Evolutionary conservation across 2,797 vertebrate genomes (phyloP).

Genomic region (Cyprinodon diabolis): DNA sequence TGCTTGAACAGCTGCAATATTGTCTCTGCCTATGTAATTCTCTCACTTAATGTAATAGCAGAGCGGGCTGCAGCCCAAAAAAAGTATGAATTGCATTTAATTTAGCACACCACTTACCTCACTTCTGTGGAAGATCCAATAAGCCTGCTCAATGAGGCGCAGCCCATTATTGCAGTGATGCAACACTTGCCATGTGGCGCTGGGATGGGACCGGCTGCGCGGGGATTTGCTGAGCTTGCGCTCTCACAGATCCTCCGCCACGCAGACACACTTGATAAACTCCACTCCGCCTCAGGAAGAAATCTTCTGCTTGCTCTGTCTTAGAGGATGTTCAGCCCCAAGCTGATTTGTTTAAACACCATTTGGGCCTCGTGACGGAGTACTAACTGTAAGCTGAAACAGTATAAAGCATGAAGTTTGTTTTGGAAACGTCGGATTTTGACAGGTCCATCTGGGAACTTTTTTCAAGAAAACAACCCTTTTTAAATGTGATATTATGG

Average conservation of each 20-base stretch:
- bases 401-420: constrained; percentile 2
- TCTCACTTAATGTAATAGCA: constrained; percentile 66
- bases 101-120: constrained; percentile 78
- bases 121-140: constrained; percentile 79
- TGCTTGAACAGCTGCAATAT: constrained; percentile 60
- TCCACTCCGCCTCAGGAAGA: constrained; percentile 31
- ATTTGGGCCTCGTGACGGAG: constrained; percentile 17
- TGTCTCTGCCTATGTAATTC: constrained; percentile 72
- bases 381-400: constrained; percentile 6
- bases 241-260: constrained; percentile 24
- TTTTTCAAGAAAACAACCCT: not conserved
- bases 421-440: not conserved
- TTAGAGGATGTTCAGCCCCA: constrained; percentile 13
- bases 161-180: constrained; percentile 69
- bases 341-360: constrained; percentile 22
- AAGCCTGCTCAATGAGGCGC: constrained; percentile 79
- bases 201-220: constrained; percentile 31
- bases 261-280: constrained; percentile 26
- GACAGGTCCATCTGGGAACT: not conserved
- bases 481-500: not conserved
- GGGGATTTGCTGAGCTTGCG: constrained; percentile 7
- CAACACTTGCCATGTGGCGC: constrained; percentile 62
- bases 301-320: not conserved
- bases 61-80: constrained; percentile 47
- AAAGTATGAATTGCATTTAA: constrained; percentile 72